Base-by-base conservation (phyloP, 2,797 vertebrate species). In the Falco peregrinus region DNA sequence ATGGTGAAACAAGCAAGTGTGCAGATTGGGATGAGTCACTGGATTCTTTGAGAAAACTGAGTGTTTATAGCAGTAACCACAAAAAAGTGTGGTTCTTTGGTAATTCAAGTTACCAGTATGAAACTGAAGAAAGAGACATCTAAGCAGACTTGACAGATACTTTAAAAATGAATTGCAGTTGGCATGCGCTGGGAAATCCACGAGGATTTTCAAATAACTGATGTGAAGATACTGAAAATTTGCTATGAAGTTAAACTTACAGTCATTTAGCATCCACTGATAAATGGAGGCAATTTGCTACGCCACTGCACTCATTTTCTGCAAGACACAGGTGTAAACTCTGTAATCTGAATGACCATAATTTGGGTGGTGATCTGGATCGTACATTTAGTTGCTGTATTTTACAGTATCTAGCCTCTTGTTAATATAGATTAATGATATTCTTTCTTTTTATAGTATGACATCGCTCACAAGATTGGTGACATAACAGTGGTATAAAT, bases 401-500 rank as follows among this genome's bases (percentile, higher is more conserved):
- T 26, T 76, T 83, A 35, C 70, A 71, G 24, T 51, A 57, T 86
- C 70, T 75, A 68, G 29, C 14, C 47, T 79, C 73, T 61, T 93
- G 69, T 88, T 90, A 60, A 95, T 94, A 33, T n/a, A 96, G 90
- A 88, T 96, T 87, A 91, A 91, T 90, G n/a, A 79, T 97, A 56
- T 97, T 94, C 96, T 97, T 95, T 97, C 97, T 97, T 97, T 97
- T 98, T 98, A 43, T 98, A 98, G 98, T 94, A 97, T 90, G 96
- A 96, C 91, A 75, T 96, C 69, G 63, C 95, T 98, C 96, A 97
- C 95, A 85, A 97, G 97, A 97, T 93, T 96, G 97, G 98, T 97
- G 98, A 97, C 91, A 96, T 98, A 96, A 98, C 98, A 92, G 98
- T 98, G 97, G 98, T 98, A 92, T 98, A 98, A 97, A 74, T 90